Evolutionary conservation across 2,888 invertebrate species (phyloP).

Genomic region (Oeneis ivallda): DNA sequence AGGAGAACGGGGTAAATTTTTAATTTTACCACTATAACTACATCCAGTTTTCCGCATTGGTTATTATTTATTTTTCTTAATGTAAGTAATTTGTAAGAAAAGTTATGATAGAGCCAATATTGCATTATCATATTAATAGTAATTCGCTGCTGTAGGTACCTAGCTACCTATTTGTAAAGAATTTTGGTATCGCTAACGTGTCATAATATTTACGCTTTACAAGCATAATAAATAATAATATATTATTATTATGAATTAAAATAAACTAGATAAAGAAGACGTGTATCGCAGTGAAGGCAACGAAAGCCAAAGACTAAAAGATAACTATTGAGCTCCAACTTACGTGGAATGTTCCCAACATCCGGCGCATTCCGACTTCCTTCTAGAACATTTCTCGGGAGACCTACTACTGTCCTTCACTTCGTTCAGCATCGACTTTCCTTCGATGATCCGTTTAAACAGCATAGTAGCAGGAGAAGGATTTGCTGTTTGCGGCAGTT

Average conservation of each 20-base stretch:
- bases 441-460: conserved; percentile 82
- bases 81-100: not conserved
- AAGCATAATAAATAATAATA: not conserved
- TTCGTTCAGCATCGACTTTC: conserved; percentile 79
- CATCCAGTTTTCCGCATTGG: not conserved
- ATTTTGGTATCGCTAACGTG: not conserved
- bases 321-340: conserved; percentile 48
- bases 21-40: not conserved
- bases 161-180: not conserved
- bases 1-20: not conserved
- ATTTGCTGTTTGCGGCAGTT: conserved; percentile 77
- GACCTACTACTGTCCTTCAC: conserved; percentile 52
- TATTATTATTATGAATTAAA: not conserved
- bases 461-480: conserved; percentile 77
- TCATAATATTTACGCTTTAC: not conserved
- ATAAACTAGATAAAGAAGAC: not conserved
- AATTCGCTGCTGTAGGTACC: not conserved
- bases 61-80: not conserved
- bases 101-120: not conserved
- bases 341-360: conserved; percentile 76
- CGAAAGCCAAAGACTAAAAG: conserved; percentile 11
- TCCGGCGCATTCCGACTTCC: conserved; percentile 73
- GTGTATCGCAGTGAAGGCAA: not conserved
- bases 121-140: not conserved
- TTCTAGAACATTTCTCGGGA: conserved; percentile 75